Conservation (phyloP, 2,113 vertebrate genomes). For the Desmodus rotundus region DNA sequence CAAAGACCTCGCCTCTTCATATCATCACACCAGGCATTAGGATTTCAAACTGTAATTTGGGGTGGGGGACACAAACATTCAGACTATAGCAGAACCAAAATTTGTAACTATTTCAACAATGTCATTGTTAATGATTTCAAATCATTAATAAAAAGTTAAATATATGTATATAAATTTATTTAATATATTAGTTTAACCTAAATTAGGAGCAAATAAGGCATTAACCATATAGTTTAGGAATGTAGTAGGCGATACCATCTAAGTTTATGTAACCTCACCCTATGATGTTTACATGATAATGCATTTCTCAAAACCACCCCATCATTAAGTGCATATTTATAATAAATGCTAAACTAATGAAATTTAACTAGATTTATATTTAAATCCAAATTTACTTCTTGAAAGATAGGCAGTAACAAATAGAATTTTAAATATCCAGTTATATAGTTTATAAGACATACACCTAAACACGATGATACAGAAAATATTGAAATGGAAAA, state of each 20-base stretch:
- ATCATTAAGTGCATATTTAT: neutral
- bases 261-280: neutral
- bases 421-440: neutral
- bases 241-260: neutral
- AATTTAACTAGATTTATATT: neutral
- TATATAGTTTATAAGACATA: constrained; percentile 4
- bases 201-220: neutral
- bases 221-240: neutral
- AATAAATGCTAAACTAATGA: neutral
- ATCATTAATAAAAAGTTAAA: neutral
- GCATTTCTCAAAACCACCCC: neutral
- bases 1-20: neutral
- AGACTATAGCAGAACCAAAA: neutral
- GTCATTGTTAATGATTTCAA: neutral
- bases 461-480: neutral
- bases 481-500: neutral
- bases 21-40: neutral
- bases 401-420: neutral
- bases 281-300: neutral
- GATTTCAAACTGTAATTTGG: neutral
- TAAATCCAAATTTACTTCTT: constrained; percentile 34
- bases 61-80: neutral
- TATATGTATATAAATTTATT: neutral
- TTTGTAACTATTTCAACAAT: neutral
- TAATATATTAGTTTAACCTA: neutral